Evolutionary conservation across 2,797 vertebrate species (phyloP), one percentile per base, ranked within the genome.

Genomic region (Paedocypris micromegethes): DNA sequence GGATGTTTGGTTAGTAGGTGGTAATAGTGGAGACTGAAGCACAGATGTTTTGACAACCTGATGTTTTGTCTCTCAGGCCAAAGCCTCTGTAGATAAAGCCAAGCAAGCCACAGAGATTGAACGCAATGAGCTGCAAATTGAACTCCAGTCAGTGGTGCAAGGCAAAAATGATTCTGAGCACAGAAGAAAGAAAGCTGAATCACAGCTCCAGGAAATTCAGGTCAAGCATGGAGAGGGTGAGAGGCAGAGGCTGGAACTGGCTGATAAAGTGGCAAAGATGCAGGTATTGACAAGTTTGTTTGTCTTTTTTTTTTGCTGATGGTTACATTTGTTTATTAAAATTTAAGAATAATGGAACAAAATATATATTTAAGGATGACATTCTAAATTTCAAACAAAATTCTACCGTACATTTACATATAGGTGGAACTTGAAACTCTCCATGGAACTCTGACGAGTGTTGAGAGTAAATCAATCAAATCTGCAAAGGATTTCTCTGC

Each of bases 51-150:
- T 23, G 23, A 23, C 23, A 23, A 23, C 23, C 23, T 23, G 23
- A 2, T 4, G 38, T 50, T 40, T 8, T 68, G 4, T 66, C 39
- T 62, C 71, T 42, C 72, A 98, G 97, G 92, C 88, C 78, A 98
- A 98, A 83, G 90, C 82, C 48, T 96, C 93, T 0, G 86, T 97
- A 64, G 97, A 99, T 66, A 99, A 99, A 73, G 73, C 89, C 3
- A 99, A 98, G 83, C 94, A 95, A 80, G 84, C 89, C 3, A 84
- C 98, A 83, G 97, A 99, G 75, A 91, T 88, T 0, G 96, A 99
- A 79, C 89, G 88, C 58, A 92, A 87, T 3, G 97, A 98, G 81
- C 70, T 98, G 75, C 88, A 92, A 3, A 95, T 94, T 0, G 96
- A 99, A 79, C 76, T 98, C 72, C 88, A 96, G 84, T 89, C 88